A percentile compares a stretch with the other conserved stretches of the same genome.
Evolutionary conservation across 1,140 invertebrate genomes (phyloP).

Genomic region (Bombus consobrinus): DNA sequence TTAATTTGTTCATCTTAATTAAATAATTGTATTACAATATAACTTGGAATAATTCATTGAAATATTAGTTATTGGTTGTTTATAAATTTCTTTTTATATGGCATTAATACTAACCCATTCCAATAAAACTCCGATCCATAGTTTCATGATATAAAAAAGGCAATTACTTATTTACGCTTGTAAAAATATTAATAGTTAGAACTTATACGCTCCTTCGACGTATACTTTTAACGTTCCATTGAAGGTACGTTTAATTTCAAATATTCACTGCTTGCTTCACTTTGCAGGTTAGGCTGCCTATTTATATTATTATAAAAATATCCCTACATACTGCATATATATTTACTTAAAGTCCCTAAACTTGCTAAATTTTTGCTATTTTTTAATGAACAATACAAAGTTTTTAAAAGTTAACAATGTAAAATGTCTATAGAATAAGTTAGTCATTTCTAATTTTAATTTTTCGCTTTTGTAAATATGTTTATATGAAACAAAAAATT

Average conservation of each 20-base stretch:
- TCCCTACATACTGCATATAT: background rate
- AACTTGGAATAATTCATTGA: background rate
- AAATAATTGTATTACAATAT: background rate
- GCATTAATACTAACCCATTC: constrained; percentile 60
- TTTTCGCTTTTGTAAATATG: background rate
- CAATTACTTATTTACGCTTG: background rate
- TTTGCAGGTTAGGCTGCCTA: background rate
- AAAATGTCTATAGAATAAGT: background rate
- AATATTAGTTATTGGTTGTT: background rate
- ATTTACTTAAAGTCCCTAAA: background rate
- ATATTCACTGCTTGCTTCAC: constrained; percentile 34
- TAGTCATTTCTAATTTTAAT: background rate
- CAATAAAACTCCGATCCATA: constrained; percentile 58
- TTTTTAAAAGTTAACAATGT: background rate
- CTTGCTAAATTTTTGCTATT: background rate
- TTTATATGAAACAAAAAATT: background rate
- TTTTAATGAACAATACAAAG: background rate
- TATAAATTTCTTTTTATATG: background rate
- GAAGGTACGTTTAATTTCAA: constrained; percentile 63
- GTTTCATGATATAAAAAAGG: constrained; percentile 37
- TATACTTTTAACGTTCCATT: constrained; percentile 14
- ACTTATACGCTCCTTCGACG: background rate
- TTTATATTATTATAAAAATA: constrained; percentile 3
- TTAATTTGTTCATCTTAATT: background rate
- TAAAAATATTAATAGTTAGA: background rate